Conservation (phyloP, 1,140 invertebrate species). For the Asobara japonica region DNA sequence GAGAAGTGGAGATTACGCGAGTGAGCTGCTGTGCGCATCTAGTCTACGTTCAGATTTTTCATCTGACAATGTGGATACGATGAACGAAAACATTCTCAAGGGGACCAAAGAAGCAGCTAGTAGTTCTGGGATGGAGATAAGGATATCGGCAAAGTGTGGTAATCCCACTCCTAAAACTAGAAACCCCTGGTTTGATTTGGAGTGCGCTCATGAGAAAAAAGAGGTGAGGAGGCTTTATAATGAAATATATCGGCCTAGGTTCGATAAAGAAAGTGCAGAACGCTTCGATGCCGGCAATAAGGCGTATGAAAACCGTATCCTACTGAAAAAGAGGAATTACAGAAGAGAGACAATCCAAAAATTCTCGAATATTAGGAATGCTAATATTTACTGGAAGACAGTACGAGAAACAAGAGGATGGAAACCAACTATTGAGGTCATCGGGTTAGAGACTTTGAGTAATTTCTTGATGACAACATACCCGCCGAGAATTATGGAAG, state of each 20-base stretch:
- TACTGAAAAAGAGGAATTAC: conserved; percentile 14
- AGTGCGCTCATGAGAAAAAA: not conserved
- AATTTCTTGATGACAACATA: conserved; percentile 15
- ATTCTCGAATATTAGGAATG: conserved; percentile 28
- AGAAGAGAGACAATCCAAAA: not conserved
- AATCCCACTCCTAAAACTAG: too few species aligned
- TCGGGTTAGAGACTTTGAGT: conserved; percentile 8
- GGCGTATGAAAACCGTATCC: conserved; percentile 3
- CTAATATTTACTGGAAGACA: conserved; percentile 24
- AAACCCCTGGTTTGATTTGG: conserved; percentile 8
- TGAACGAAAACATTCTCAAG: too few species aligned
- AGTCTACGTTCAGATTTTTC: too few species aligned
- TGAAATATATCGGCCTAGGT: not conserved
- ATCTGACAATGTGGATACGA: too few species aligned
- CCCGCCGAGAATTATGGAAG: not conserved
- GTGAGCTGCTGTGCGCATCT: too few species aligned
- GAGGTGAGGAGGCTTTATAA: not conserved
- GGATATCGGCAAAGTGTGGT: too few species aligned
- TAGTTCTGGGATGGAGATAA: too few species aligned
- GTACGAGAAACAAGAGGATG: not conserved
- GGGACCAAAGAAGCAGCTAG: too few species aligned
- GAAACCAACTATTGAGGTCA: conserved; percentile 10
- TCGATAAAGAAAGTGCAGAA: not conserved
- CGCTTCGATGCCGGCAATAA: not conserved
- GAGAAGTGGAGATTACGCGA: too few species aligned